Conservation (phyloP, 2,113 vertebrate species). For the Galemys pyrenaicus region DNA sequence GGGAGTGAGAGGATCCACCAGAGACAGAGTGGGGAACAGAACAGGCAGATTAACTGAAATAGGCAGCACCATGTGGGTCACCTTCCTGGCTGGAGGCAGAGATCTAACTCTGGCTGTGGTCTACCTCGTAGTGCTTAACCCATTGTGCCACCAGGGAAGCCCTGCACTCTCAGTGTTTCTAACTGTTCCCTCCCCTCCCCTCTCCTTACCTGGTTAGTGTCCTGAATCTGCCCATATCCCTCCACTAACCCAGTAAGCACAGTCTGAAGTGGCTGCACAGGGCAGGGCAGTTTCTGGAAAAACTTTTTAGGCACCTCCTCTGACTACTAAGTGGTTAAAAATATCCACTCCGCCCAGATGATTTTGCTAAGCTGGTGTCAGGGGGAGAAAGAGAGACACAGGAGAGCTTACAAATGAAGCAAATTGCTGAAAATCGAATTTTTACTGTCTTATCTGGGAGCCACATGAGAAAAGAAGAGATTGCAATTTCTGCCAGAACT, state of each 20-base stretch:
- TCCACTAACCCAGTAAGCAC: neutral
- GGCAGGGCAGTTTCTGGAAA: neutral
- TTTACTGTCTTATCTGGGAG: constrained; percentile 72
- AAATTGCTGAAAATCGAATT: constrained; percentile 77
- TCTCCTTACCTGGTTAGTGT: neutral
- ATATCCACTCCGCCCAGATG: constrained; percentile 51
- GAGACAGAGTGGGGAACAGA: no score
- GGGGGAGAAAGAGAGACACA: constrained; percentile 15
- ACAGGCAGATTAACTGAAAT: no score
- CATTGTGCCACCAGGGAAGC: no score
- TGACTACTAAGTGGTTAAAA: constrained; percentile 66
- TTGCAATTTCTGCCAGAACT: constrained; percentile 50
- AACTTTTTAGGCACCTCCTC: constrained; percentile 22
- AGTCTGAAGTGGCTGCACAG: neutral
- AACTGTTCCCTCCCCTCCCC: neutral
- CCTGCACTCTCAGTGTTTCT: neutral
- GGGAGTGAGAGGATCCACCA: no score
- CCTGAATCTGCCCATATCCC: neutral
- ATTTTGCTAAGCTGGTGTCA: constrained; percentile 59
- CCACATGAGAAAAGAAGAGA: constrained; percentile 67
- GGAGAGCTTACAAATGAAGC: constrained; percentile 71
- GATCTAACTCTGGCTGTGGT: no score
- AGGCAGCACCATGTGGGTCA: no score
- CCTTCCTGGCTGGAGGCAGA: no score
- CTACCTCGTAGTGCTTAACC: no score